phyloP scores from a whole-genome alignment of 2,113 vertebrate species.

The Myrmophylax atrothorax region DNA sequence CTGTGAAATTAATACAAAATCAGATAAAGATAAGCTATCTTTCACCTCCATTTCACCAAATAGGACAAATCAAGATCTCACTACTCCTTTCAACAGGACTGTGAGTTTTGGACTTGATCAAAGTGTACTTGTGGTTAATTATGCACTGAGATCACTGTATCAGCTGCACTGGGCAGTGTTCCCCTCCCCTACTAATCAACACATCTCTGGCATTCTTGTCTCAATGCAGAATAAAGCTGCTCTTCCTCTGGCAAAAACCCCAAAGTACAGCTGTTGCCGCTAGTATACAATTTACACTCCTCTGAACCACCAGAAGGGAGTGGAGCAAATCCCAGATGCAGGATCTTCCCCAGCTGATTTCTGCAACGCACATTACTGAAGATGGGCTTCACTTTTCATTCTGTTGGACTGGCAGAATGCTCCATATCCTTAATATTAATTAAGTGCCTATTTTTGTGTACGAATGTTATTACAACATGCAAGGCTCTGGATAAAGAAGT shows the following conservation, averaged over 20 bases:
- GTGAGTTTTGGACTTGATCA: not conserved
- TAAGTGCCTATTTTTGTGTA: not conserved
- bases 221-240: not conserved
- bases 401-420: not conserved
- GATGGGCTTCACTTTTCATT: not conserved
- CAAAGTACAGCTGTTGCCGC: slow-evolving; percentile 15
- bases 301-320: not conserved
- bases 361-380: not conserved
- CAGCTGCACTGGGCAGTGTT: not conserved
- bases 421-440: not conserved
- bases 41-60: not conserved
- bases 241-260: slow-evolving; percentile 18
- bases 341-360: not conserved
- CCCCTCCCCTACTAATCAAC: not conserved
- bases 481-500: not conserved
- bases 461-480: not conserved
- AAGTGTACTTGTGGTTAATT: not conserved
- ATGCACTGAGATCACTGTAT: not conserved
- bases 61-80: not conserved
- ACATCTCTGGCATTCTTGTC: not conserved
- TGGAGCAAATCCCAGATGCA: not conserved
- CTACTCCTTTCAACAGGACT: not conserved
- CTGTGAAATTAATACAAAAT: not conserved
- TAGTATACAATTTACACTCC: not conserved
- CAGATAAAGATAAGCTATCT: not conserved